Evolutionary conservation across 2,888 invertebrate genomes (phyloP).

Genomic region (Chloroclysta siterata): DNA sequence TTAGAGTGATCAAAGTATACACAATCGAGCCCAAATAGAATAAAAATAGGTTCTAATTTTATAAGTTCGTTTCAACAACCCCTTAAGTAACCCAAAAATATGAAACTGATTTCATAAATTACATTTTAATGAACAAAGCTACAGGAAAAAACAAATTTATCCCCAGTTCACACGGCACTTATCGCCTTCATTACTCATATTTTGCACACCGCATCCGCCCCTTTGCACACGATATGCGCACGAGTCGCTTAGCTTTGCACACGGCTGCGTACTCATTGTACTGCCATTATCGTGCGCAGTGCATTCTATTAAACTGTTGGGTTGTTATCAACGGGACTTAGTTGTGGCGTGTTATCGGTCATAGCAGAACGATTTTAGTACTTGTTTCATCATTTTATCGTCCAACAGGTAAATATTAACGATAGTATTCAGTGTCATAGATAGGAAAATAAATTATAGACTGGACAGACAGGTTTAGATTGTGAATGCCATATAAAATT

Average conservation of each 20-base stretch:
- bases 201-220: conserved; percentile 20
- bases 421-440: neutral
- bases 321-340: conserved; percentile 6
- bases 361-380: neutral
- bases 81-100: too few relatives aligned
- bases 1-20: too few relatives aligned
- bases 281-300: neutral
- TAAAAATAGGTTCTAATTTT: too few relatives aligned
- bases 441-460: too few relatives aligned
- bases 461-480: too few relatives aligned
- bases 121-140: neutral
- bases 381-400: neutral
- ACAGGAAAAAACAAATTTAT: neutral
- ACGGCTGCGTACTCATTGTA: neutral
- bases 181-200: neutral
- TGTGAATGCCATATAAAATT: too few relatives aligned
- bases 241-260: conserved; percentile 4
- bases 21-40: too few relatives aligned
- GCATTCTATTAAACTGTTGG: conserved; percentile 15
- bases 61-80: too few relatives aligned
- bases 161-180: conserved; percentile 17
- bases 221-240: conserved; percentile 10
- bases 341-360: conserved; percentile 9
- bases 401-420: conserved; percentile 18
- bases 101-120: too few relatives aligned